Conservation (phyloP, 2,888 invertebrate genomes). For the Aspidiotus destructor region DNA sequence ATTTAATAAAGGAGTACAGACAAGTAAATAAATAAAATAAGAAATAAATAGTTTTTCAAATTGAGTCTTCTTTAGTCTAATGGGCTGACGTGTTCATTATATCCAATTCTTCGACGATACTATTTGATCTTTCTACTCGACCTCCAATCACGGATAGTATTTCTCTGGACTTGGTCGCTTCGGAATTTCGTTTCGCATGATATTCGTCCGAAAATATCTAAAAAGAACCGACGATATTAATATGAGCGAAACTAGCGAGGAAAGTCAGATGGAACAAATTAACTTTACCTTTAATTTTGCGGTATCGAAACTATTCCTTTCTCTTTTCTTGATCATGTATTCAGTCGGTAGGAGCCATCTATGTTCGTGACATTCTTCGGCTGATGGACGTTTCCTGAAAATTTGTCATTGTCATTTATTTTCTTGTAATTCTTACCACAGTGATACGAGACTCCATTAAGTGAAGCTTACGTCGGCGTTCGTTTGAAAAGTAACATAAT, state of each 20-base stretch:
- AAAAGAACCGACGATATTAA: not conserved
- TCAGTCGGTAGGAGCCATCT: constrained; percentile 89
- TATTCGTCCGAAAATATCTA: constrained; percentile 33
- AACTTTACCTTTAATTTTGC: constrained; percentile 61
- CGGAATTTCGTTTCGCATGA: constrained; percentile 31
- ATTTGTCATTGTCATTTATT: constrained; percentile 1
- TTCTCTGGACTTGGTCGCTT: constrained; percentile 33
- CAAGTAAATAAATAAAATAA: constrained; percentile 17
- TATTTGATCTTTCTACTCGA: constrained; percentile 62
- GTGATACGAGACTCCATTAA: not conserved
- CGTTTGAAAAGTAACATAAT: constrained; percentile 92
- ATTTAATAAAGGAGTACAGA: constrained; percentile 13
- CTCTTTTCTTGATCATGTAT: constrained; percentile 85
- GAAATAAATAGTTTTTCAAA: constrained; percentile 3
- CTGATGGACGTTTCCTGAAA: constrained; percentile 79
- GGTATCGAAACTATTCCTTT: constrained; percentile 75
- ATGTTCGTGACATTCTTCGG: constrained; percentile 91
- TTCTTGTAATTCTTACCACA: not conserved
- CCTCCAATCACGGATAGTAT: constrained; percentile 47
- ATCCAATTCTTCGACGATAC: constrained; percentile 73
- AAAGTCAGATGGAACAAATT: too few relatives aligned
- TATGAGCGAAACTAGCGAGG: not conserved
- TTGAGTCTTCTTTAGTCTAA: constrained; percentile 2
- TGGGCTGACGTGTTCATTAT: constrained; percentile 38
- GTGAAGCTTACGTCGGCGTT: constrained; percentile 63